phyloP scores from a whole-genome alignment of 30 jellyfish, hydroid and myxozoan species.

The Aurelia sp. region DNA sequence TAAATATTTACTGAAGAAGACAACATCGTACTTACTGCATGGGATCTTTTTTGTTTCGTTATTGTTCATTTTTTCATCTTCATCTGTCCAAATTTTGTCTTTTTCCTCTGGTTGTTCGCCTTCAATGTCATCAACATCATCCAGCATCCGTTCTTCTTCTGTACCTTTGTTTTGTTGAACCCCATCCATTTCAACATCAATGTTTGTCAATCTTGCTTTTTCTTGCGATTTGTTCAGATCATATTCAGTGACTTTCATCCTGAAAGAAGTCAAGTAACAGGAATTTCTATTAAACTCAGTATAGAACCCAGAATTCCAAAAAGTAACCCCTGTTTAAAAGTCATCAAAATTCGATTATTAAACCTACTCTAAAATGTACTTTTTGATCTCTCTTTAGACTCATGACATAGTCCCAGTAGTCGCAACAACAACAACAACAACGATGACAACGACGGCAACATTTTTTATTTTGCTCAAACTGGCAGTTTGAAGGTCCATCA shows the following conservation, averaged over 20 bases:
- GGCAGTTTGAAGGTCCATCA: too few relatives aligned
- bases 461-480: too few relatives aligned
- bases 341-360: too few relatives aligned
- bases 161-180: constrained; percentile 36
- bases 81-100: constrained; percentile 24
- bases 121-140: constrained; percentile 25
- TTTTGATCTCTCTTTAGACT: too few relatives aligned
- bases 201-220: constrained; percentile 20
- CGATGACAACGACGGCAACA: too few relatives aligned
- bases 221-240: constrained; percentile 15
- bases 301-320: too few relatives aligned
- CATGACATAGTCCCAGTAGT: too few relatives aligned
- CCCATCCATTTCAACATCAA: constrained; percentile 55
- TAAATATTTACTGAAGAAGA: neutral
- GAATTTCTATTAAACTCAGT: too few relatives aligned
- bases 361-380: too few relatives aligned
- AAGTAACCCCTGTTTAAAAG: too few relatives aligned
- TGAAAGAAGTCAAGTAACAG: neutral
- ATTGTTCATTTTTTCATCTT: constrained; percentile 38
- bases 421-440: too few relatives aligned
- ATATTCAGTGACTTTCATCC: constrained; percentile 29
- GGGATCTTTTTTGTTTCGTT: constrained; percentile 24
- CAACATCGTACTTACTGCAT: constrained; percentile 19
- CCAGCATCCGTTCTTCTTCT: constrained; percentile 29
- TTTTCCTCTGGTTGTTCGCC: constrained; percentile 6